These are phyloP conservation scores for Drosophila albomicans DNA, from an alignment of 1,140 invertebrate species.

Conservation along the genomic window DNA sequence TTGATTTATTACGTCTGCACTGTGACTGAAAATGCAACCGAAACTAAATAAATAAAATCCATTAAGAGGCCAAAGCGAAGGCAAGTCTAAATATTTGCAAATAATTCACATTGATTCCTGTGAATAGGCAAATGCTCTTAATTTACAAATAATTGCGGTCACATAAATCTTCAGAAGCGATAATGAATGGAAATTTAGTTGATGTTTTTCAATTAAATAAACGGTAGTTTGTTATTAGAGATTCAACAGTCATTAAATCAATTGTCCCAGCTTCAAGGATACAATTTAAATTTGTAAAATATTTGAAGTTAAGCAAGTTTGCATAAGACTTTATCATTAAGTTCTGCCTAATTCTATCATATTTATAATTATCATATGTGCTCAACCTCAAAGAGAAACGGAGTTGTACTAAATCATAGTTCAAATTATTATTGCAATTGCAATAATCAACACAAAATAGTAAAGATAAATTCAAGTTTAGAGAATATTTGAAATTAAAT, in stretches of 20 bases:
- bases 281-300: too few relatives aligned
- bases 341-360: too few relatives aligned
- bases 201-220: not conserved
- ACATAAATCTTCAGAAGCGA: not conserved
- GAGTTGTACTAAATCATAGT: too few relatives aligned
- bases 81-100: conserved; percentile 3
- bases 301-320: too few relatives aligned
- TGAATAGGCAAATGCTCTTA: conserved; percentile 6
- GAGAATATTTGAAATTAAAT: too few relatives aligned
- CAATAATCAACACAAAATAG: too few relatives aligned
- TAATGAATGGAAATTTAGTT: not conserved
- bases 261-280: not conserved
- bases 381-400: too few relatives aligned
- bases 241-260: not conserved
- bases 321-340: too few relatives aligned
- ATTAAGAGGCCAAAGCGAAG: not conserved
- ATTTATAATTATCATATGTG: too few relatives aligned
- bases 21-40: not conserved
- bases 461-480: too few relatives aligned
- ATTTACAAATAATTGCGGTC: not conserved
- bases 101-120: conserved; percentile 11
- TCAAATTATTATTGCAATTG: too few relatives aligned
- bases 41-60: conserved; percentile 26
- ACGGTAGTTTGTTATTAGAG: too few relatives aligned
- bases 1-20: conserved; percentile 39